Evolutionary conservation across 2,797 vertebrate species (phyloP).

Genomic region (Chrysocyon brachyurus): DNA sequence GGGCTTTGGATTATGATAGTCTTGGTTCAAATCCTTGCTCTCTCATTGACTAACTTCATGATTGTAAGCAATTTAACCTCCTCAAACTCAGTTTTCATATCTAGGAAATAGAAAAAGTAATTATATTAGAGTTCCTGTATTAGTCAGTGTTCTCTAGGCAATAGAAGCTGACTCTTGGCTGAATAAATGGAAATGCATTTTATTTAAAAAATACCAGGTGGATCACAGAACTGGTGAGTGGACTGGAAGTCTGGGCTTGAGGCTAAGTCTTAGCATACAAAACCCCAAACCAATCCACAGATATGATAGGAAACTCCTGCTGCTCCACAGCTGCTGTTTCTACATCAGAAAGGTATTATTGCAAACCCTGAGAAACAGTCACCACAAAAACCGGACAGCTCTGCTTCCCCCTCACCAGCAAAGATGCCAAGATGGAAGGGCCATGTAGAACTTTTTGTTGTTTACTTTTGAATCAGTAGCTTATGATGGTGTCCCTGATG

Average conservation of each 20-base stretch:
- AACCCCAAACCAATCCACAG: neutral
- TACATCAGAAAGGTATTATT: neutral
- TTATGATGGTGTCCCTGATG: neutral
- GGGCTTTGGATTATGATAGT: neutral
- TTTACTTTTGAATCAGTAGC: neutral
- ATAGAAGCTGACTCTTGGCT: neutral
- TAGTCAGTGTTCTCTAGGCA: neutral
- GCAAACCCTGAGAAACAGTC: neutral
- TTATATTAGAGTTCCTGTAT: neutral
- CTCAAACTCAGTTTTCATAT: neutral
- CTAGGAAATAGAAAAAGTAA: conserved; percentile 18
- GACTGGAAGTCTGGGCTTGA: neutral
- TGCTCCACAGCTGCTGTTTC: neutral
- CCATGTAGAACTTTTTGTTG: neutral
- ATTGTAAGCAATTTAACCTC: neutral
- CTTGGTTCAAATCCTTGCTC: neutral
- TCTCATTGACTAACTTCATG: conserved; percentile 1
- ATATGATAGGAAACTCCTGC: neutral
- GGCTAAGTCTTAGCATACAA: neutral
- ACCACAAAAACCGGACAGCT: neutral
- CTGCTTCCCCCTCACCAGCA: neutral
- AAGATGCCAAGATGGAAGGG: neutral
- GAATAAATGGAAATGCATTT: neutral
- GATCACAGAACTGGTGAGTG: conserved; percentile 3
- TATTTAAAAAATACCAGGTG: neutral